Conservation (phyloP, 2,797 vertebrate genomes). For the Dicrostonyx torquatus region DNA sequence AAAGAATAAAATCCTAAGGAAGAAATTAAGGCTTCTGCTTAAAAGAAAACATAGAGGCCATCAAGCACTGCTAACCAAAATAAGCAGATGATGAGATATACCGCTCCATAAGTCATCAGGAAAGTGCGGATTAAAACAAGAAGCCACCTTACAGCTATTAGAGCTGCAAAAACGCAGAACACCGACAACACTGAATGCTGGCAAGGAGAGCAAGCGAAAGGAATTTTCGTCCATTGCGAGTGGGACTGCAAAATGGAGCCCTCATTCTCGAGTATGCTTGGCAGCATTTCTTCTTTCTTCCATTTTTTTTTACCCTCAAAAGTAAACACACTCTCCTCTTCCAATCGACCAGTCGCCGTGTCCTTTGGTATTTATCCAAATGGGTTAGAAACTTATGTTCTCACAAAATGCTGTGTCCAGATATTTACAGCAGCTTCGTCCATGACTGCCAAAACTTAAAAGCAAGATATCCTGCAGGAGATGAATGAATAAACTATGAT, state of each 20-base stretch:
- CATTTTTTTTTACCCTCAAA: background rate
- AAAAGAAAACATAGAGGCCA: background rate
- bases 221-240: background rate
- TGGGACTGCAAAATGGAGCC: background rate
- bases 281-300: background rate
- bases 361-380: constrained; percentile 19
- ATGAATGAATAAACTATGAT: background rate
- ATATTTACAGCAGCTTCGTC: background rate
- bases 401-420: background rate
- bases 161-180: background rate
- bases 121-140: background rate
- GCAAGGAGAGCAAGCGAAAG: background rate
- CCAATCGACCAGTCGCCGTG: background rate
- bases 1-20: constrained; percentile 15
- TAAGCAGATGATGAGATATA: background rate
- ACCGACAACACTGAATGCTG: background rate
- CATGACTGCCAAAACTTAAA: constrained; percentile 1
- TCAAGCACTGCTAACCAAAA: background rate
- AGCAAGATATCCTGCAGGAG: background rate
- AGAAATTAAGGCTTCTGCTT: constrained; percentile 3
- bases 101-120: background rate
- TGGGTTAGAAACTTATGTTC: constrained; percentile 24
- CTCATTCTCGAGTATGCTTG: background rate
- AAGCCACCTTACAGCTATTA: background rate
- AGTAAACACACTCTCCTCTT: background rate